phyloP scores from a whole-genome alignment of 2,113 vertebrate genomes.

The Hiodon tergisus region DNA sequence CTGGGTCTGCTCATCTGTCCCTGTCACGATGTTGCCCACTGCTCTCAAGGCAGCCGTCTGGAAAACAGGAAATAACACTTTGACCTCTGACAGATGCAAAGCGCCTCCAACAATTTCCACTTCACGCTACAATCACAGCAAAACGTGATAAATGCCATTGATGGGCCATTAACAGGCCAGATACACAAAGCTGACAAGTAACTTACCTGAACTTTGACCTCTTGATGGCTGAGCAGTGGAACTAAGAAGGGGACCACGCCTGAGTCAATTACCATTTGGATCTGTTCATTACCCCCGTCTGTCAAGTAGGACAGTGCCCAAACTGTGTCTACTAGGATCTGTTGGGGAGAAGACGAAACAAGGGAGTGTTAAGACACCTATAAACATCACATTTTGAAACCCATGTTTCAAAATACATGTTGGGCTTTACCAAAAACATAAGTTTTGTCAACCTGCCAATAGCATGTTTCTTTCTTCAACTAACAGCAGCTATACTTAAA shows the following conservation, averaged over 20 bases:
- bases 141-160: not conserved
- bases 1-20: constrained; percentile 97
- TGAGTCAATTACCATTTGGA: constrained; percentile 99
- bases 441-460: too few relatives aligned
- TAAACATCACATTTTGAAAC: not conserved
- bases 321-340: constrained; percentile 99
- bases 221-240: constrained; percentile 95
- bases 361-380: constrained; percentile 12
- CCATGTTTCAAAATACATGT: too few relatives aligned
- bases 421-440: too few relatives aligned
- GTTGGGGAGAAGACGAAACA: constrained; percentile 28
- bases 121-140: too few relatives aligned
- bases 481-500: too few relatives aligned
- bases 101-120: too few relatives aligned
- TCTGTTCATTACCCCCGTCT: constrained; percentile 96
- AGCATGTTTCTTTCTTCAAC: too few relatives aligned
- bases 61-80: constrained; percentile 23
- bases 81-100: not conserved
- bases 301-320: constrained; percentile 98
- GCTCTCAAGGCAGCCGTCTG: constrained; percentile 96
- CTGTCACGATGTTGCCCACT: constrained; percentile 97
- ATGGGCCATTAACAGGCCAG: too few relatives aligned
- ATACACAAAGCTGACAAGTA: not conserved
- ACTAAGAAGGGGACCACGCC: constrained; percentile 96
- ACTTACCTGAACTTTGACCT: constrained; percentile 98